Evolutionary conservation across 1,140 invertebrate genomes (phyloP).

Genomic region (Pristionchus pacificus): DNA sequence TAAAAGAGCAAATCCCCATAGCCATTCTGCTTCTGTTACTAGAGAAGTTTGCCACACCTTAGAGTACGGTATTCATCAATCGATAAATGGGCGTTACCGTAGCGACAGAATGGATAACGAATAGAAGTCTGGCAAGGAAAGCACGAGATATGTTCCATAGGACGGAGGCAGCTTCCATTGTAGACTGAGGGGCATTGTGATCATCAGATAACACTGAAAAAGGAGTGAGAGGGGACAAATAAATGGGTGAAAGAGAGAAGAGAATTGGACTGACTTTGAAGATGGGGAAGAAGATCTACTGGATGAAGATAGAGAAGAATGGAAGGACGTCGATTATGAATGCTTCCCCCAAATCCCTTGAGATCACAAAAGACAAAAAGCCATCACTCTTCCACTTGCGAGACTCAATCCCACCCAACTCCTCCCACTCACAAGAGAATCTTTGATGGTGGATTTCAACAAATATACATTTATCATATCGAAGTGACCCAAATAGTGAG

Average conservation of each 20-base stretch:
- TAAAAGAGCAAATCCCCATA: slow-evolving; percentile 56
- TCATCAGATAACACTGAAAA: not conserved
- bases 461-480: too few species aligned
- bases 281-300: too few species aligned
- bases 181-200: not conserved
- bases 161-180: slow-evolving; percentile 13
- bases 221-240: not conserved
- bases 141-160: slow-evolving; percentile 45
- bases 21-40: slow-evolving; percentile 35
- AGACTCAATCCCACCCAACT: too few species aligned
- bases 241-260: not conserved
- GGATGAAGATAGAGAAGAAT: not conserved
- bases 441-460: too few species aligned
- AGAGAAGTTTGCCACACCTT: slow-evolving; percentile 2
- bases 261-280: not conserved
- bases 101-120: slow-evolving; percentile 50
- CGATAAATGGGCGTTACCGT: slow-evolving; percentile 42
- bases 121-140: slow-evolving; percentile 44
- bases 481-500: too few species aligned
- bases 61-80: slow-evolving; percentile 8
- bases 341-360: not conserved
- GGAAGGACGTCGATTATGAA: not conserved
- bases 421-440: too few species aligned
- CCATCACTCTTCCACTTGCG: not conserved
- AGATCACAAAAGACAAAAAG: not conserved